A percentile compares a stretch with the other conserved stretches of the same genome.
phyloP scores from a whole-genome alignment of 1,140 invertebrate genomes.

The Habropoda laboriosa region DNA sequence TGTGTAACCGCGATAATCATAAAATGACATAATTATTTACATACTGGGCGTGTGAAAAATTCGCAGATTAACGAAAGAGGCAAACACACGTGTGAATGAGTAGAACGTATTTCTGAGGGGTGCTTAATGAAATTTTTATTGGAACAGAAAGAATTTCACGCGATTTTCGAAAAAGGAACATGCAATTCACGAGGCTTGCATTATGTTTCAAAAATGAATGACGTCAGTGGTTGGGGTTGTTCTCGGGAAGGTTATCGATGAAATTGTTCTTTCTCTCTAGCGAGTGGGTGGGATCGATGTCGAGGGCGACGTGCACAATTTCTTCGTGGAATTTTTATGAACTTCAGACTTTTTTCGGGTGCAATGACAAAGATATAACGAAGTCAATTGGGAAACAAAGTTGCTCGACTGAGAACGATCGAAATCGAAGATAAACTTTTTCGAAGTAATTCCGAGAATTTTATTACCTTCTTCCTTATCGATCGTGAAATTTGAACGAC shows the following conservation, averaged over 20 bases:
- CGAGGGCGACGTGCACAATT: constrained; percentile 47
- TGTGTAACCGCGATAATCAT: too few species aligned
- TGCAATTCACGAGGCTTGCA: neutral
- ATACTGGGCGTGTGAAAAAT: too few species aligned
- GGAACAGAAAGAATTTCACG: neutral
- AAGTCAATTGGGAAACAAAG: too few species aligned
- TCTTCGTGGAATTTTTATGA: constrained; percentile 65
- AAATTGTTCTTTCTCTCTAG: constrained; percentile 55
- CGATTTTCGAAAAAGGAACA: neutral
- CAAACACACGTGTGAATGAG: too few species aligned
- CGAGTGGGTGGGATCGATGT: constrained; percentile 57
- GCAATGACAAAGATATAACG: neutral
- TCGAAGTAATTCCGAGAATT: neutral
- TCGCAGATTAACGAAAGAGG: too few species aligned
- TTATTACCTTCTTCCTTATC: neutral
- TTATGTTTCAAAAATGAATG: constrained; percentile 57
- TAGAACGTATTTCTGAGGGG: too few species aligned
- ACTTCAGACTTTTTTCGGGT: constrained; percentile 56
- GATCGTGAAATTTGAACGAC: neutral
- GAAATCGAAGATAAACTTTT: neutral
- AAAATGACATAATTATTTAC: too few species aligned
- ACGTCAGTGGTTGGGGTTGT: constrained; percentile 56
- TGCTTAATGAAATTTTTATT: too few species aligned
- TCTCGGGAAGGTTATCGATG: constrained; percentile 65
- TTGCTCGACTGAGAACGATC: too few species aligned